Evolutionary conservation across 2,113 vertebrate species (phyloP).

Genomic region (Pterophyllum scalare): DNA sequence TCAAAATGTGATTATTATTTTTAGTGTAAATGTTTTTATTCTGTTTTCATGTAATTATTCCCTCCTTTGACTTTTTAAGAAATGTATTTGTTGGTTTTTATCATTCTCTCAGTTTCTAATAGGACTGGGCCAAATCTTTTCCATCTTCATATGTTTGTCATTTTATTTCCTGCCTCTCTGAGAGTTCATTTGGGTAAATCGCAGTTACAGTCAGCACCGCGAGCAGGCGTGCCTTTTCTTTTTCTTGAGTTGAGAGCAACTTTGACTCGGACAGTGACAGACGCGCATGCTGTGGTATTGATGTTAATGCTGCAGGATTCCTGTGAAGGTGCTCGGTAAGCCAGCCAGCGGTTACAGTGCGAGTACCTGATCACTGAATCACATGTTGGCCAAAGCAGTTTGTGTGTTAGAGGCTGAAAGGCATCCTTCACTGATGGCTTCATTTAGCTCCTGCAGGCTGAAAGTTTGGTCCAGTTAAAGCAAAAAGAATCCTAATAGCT

Average conservation of each 20-base stretch:
- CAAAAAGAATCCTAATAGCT: background rate
- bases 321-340: background rate
- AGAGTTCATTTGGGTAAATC: background rate
- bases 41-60: background rate
- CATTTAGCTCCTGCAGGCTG: rapidly evolving
- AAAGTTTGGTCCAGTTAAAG: background rate
- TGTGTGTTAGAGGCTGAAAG: background rate
- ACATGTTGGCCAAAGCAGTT: no score
- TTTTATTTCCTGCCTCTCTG: background rate
- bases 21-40: background rate
- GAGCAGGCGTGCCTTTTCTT: background rate
- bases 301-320: background rate
- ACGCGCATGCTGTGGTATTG: background rate
- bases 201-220: background rate
- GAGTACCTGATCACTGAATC: background rate
- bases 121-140: background rate
- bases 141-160: no score
- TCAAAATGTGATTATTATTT: background rate
- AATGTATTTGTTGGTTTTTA: background rate
- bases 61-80: background rate
- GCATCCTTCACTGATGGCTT: background rate
- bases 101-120: background rate
- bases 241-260: no score
- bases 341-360: background rate
- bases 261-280: no score